These are phyloP conservation scores for Callopanchax toddi DNA, from an alignment of 2,113 vertebrate genomes.

Conservation along the genomic window DNA sequence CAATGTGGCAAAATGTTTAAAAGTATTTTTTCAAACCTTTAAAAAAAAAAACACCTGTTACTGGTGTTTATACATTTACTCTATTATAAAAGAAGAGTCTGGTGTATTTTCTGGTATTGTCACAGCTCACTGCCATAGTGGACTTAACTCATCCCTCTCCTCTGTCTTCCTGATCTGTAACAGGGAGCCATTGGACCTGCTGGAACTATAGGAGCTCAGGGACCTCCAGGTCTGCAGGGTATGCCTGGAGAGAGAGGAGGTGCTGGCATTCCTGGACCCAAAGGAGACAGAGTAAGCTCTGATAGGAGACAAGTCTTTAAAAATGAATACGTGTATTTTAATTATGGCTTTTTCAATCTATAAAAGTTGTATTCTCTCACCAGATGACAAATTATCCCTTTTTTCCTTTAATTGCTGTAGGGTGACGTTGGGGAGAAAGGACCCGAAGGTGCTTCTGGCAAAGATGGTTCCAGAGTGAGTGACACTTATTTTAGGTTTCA, in stretches of 20 bases:
- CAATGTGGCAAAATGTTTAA: slow-evolving; percentile 3
- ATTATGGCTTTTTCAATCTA: background rate
- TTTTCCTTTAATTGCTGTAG: slow-evolving; percentile 59
- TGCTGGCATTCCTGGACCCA: slow-evolving; percentile 89
- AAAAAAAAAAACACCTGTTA: background rate
- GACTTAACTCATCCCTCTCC: background rate
- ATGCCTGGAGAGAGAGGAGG: slow-evolving; percentile 96
- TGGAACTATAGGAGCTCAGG: slow-evolving; percentile 87
- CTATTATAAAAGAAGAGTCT: background rate
- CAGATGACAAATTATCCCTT: slow-evolving; percentile 9
- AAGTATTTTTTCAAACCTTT: background rate
- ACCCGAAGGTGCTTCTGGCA: slow-evolving; percentile 92
- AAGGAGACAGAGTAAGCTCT: slow-evolving; percentile 91
- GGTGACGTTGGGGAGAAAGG: slow-evolving; percentile 96
- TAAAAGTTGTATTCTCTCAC: background rate
- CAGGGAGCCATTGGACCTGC: slow-evolving; percentile 87
- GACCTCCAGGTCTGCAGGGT: slow-evolving; percentile 93
- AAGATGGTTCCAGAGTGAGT: slow-evolving; percentile 92
- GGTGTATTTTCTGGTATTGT: background rate
- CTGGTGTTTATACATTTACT: background rate
- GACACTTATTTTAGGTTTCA: background rate
- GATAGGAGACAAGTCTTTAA: background rate
- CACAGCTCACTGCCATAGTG: background rate
- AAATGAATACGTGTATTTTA: slow-evolving; percentile 1
- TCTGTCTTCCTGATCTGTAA: slow-evolving; percentile 6